These are phyloP conservation scores for Caenorhabditis angaria DNA, from an alignment of 2,888 invertebrate species.

Conservation along the genomic window DNA sequence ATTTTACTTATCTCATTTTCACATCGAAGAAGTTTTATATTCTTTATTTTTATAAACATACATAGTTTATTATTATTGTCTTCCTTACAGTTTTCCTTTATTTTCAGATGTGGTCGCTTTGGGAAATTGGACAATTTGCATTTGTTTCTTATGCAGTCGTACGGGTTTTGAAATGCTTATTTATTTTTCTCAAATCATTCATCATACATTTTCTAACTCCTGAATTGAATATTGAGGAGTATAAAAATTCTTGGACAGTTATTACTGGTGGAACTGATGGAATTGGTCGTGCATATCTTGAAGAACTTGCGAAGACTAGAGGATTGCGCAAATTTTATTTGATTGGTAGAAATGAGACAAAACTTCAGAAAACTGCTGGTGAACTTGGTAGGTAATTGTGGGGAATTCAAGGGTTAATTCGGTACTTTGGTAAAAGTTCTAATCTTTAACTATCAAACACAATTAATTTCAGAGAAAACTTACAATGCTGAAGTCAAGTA, in stretches of 20 bases:
- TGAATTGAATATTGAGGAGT: constrained; percentile 40
- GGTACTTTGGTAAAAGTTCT: no score
- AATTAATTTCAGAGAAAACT: constrained; percentile 38
- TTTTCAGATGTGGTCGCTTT: constrained; percentile 35
- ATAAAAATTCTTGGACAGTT: constrained; percentile 54
- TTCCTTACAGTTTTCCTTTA: background rate
- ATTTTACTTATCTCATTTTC: constrained; percentile 1
- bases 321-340: constrained; percentile 67
- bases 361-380: constrained; percentile 53
- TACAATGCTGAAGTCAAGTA: constrained; percentile 49
- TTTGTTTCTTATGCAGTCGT: constrained; percentile 53
- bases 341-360: constrained; percentile 63
- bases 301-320: constrained; percentile 62
- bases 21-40: constrained; percentile 2
- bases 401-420: no score
- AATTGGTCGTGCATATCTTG: constrained; percentile 69
- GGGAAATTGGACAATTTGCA: constrained; percentile 22
- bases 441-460: no score
- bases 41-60: constrained; percentile 3
- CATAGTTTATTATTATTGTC: background rate
- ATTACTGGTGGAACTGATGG: constrained; percentile 64
- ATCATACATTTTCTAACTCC: constrained; percentile 50
- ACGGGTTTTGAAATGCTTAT: constrained; percentile 60
- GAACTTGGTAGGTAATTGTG: constrained; percentile 53
- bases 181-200: constrained; percentile 51